These are phyloP conservation scores for Trichopoda pennipes DNA, from an alignment of 2,888 invertebrate genomes.

Conservation along the genomic window DNA sequence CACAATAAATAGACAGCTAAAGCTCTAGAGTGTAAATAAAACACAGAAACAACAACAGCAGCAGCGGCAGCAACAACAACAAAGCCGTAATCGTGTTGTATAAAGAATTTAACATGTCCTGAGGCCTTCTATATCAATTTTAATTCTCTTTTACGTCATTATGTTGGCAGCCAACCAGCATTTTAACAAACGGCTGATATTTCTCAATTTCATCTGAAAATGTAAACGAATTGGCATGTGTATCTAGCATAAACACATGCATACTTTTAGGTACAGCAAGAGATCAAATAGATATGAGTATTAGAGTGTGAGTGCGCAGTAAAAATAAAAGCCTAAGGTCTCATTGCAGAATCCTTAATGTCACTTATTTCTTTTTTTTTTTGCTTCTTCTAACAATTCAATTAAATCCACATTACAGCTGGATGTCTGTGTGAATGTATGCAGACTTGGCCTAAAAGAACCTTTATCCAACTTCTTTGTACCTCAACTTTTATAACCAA, in stretches of 20 bases:
- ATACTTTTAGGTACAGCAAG: constrained; percentile 26
- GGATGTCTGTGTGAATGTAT: too few relatives aligned
- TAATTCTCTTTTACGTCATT: constrained; percentile 22
- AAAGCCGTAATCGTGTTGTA: constrained; percentile 1
- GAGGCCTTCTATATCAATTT: constrained; percentile 39
- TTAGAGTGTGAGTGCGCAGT: not conserved
- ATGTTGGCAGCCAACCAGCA: constrained; percentile 8
- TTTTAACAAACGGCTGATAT: not conserved
- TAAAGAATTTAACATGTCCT: constrained; percentile 11
- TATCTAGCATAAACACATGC: not conserved
- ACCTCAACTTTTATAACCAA: not conserved
- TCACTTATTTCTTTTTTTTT: not conserved
- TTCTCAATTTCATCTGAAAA: constrained; percentile 1
- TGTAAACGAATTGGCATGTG: not conserved
- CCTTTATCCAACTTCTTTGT: not conserved
- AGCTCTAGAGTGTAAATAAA: constrained; percentile 31
- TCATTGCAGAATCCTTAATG: constrained; percentile 5
- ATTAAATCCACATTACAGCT: constrained; percentile 30
- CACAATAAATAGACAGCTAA: constrained; percentile 4
- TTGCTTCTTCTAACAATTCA: constrained; percentile 45
- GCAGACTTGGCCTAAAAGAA: not conserved
- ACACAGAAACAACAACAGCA: not conserved
- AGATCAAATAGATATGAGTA: not conserved
- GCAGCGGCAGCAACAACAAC: not conserved
- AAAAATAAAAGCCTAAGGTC: not conserved